A percentile compares a stretch with the other conserved stretches of the same genome.
Evolutionary conservation across 2,797 vertebrate genomes (phyloP).

Genomic region (Furcifer pardalis): DNA sequence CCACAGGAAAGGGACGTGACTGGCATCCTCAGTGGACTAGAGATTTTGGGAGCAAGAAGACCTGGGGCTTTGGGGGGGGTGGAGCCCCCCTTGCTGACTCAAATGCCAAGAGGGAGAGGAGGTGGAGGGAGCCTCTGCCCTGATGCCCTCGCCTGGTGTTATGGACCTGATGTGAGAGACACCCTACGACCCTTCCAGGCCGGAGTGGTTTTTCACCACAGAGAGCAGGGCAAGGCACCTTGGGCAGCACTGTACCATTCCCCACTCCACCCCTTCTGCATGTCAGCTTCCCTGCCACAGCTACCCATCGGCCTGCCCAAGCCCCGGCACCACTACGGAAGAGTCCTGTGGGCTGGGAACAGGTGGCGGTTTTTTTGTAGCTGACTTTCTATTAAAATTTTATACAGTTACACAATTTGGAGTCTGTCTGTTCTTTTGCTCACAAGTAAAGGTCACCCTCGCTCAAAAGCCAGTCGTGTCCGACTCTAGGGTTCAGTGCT

Average conservation of each 20-base stretch:
- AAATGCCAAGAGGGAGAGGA: not conserved
- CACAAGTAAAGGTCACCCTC: no score
- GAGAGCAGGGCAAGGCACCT: not conserved
- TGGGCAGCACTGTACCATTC: not conserved
- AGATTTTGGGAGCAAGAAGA: not conserved
- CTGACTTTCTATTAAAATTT: slow-evolving; percentile 65
- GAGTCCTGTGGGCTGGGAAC: not conserved
- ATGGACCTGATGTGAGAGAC: no score
- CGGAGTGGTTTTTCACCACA: not conserved
- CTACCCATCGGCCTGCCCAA: not conserved
- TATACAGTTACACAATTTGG: slow-evolving; percentile 47
- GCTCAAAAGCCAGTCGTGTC: no score
- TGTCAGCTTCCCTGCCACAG: not conserved
- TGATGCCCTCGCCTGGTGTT: not conserved
- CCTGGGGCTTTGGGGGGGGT: no score
- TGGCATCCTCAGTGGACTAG: slow-evolving; percentile 15
- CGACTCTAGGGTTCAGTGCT: no score
- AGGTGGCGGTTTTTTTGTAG: slow-evolving; percentile 6
- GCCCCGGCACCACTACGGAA: not conserved
- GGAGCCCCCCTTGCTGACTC: not conserved
- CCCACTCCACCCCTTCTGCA: not conserved
- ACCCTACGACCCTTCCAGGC: not conserved
- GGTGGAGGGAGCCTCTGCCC: no score
- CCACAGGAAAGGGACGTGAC: slow-evolving; percentile 40
- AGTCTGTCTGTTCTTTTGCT: not conserved